Evolutionary conservation across 2,113 vertebrate species (phyloP).

Genomic region (Vimba vimba): DNA sequence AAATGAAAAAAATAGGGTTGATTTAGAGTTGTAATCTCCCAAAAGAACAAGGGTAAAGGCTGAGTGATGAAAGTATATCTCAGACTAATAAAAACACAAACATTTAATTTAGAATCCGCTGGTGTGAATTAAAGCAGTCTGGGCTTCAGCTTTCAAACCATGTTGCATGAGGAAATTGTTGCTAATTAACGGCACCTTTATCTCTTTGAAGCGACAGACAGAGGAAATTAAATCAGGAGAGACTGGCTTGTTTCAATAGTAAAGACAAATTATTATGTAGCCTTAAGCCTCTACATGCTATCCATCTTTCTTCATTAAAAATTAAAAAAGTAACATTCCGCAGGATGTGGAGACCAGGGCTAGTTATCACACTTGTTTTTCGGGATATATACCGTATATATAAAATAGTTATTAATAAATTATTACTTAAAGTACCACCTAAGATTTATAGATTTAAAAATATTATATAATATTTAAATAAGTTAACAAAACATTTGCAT

Average conservation of each 20-base stretch:
- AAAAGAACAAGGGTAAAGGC: not conserved
- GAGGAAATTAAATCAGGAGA: slow-evolving; percentile 33
- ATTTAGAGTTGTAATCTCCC: not conserved
- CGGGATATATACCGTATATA: not conserved
- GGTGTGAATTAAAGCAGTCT: slow-evolving; percentile 10
- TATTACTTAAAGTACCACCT: not conserved
- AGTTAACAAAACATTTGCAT: too few relatives aligned
- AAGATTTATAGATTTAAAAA: not conserved
- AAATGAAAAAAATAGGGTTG: not conserved
- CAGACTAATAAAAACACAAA: not conserved
- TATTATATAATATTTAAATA: not conserved
- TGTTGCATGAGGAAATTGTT: not conserved
- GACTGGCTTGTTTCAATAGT: not conserved
- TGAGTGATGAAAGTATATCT: not conserved
- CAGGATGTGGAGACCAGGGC: not conserved
- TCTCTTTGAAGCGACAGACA: slow-evolving; percentile 33
- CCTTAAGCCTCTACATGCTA: not conserved
- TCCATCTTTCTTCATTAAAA: not conserved
- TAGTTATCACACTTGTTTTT: not conserved
- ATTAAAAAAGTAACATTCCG: not conserved
- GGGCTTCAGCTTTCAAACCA: not conserved
- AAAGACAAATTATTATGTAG: not conserved
- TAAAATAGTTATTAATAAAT: too few relatives aligned
- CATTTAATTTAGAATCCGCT: slow-evolving; percentile 25
- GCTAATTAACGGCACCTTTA: slow-evolving; percentile 37